A percentile compares a stretch with the other conserved stretches of the same genome.
Conservation (phyloP, 1,140 invertebrate genomes). For the Leguminivora glycinivorella region DNA sequence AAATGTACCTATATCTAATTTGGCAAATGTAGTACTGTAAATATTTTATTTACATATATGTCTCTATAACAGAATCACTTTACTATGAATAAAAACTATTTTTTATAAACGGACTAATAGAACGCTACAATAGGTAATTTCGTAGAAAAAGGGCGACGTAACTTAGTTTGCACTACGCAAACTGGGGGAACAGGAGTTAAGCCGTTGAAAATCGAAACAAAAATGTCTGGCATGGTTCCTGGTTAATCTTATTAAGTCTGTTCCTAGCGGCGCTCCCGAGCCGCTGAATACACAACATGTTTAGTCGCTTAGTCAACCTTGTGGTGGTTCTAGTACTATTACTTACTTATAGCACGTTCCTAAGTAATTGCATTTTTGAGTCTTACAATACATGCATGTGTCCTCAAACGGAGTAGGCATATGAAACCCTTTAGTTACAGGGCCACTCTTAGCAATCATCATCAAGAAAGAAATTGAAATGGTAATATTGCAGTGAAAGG, state of each 20-base stretch:
- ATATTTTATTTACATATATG: no score
- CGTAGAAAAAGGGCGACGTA: neutral
- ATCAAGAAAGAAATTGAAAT: no score
- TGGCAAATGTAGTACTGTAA: no score
- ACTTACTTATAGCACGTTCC: neutral
- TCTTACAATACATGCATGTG: no score
- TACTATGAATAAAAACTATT: no score
- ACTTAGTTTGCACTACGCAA: slow-evolving; percentile 22
- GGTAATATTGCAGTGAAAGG: no score
- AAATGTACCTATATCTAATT: no score
- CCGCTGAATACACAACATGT: neutral
- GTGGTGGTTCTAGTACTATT: neutral
- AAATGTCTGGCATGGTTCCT: slow-evolving; percentile 21
- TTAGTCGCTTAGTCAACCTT: slow-evolving; percentile 7
- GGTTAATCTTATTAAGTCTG: slow-evolving; percentile 27
- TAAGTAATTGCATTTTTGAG: neutral
- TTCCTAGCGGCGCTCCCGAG: neutral
- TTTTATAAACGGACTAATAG: no score
- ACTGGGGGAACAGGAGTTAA: slow-evolving; percentile 17
- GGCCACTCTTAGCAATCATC: no score
- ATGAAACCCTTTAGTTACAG: no score
- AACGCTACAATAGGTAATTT: neutral
- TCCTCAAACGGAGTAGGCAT: no score
- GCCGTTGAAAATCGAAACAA: slow-evolving; percentile 27
- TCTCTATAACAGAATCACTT: no score